phyloP scores from a whole-genome alignment of 2,888 invertebrate genomes.

The Galerucella nymphaeae region DNA sequence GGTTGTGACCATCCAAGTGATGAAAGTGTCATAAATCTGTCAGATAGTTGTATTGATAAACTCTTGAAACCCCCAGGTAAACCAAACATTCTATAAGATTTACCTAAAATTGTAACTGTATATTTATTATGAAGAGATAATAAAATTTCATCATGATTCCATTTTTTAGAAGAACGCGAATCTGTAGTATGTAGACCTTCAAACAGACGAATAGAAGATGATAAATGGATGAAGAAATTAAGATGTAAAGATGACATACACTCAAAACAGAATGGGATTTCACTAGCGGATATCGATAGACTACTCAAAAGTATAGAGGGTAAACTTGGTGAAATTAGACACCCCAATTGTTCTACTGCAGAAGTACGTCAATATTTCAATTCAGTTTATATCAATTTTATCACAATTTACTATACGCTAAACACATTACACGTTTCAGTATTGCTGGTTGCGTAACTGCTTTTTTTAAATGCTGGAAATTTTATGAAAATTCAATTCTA shows the following conservation, averaged over 20 bases:
- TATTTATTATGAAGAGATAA: too few species aligned
- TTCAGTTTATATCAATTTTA: not conserved
- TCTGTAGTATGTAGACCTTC: not conserved
- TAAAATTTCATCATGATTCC: too few species aligned
- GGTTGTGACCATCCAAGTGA: constrained; percentile 29
- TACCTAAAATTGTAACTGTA: too few species aligned
- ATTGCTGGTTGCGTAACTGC: not conserved
- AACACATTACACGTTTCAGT: not conserved
- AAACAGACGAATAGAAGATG: constrained; percentile 27
- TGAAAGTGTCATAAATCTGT: constrained; percentile 55
- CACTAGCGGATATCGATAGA: constrained; percentile 49
- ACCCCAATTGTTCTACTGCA: constrained; percentile 44
- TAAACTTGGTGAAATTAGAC: constrained; percentile 40
- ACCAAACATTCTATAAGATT: not conserved
- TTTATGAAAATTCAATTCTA: constrained; percentile 23
- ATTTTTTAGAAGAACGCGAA: constrained; percentile 22
- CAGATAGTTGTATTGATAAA: constrained; percentile 53
- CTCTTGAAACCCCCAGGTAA: constrained; percentile 33
- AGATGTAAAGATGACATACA: constrained; percentile 67
- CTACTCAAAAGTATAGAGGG: constrained; percentile 49
- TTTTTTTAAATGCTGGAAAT: not conserved
- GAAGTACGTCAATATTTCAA: constrained; percentile 41
- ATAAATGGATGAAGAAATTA: constrained; percentile 49
- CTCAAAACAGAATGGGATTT: constrained; percentile 66
- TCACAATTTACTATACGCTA: not conserved